These are phyloP conservation scores for Nowickia ferox DNA, from an alignment of 2,888 invertebrate genomes.

Conservation along the genomic window DNA sequence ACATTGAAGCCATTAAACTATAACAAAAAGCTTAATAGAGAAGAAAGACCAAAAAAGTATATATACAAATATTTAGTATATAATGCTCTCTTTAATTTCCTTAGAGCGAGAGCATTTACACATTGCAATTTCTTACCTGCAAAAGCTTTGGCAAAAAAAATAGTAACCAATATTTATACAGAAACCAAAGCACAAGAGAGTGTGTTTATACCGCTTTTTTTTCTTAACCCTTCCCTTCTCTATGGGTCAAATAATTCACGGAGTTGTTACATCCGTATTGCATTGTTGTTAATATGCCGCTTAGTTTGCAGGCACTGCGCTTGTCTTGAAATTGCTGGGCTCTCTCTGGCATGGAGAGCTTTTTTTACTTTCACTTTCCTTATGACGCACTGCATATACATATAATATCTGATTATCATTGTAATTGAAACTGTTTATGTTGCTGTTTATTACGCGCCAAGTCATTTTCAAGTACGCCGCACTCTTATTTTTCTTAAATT, in stretches of 20 bases:
- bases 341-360: slow-evolving; percentile 7
- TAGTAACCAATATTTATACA: neutral
- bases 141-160: neutral
- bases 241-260: neutral
- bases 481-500: neutral
- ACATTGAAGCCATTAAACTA: slow-evolving; percentile 82
- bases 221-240: slow-evolving; percentile 69
- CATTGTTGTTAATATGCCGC: slow-evolving; percentile 52
- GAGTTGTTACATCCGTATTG: slow-evolving; percentile 4
- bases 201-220: neutral
- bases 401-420: slow-evolving; percentile 59
- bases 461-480: slow-evolving; percentile 33
- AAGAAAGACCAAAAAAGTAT: neutral
- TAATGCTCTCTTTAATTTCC: neutral
- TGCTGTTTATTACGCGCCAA: slow-evolving; percentile 59
- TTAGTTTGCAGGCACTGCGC: slow-evolving; percentile 47
- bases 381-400: slow-evolving; percentile 50
- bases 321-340: slow-evolving; percentile 12
- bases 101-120: slow-evolving; percentile 5
- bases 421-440: slow-evolving; percentile 57
- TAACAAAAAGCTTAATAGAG: slow-evolving; percentile 73
- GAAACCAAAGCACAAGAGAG: slow-evolving; percentile 16
- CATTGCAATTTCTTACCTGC: slow-evolving; percentile 35
- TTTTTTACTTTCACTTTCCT: slow-evolving; percentile 70
- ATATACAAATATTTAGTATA: neutral